Evolutionary conservation across 2,113 vertebrate genomes (phyloP), one percentile per base, ranked within the genome.

Genomic region (Cheilinus undulatus): DNA sequence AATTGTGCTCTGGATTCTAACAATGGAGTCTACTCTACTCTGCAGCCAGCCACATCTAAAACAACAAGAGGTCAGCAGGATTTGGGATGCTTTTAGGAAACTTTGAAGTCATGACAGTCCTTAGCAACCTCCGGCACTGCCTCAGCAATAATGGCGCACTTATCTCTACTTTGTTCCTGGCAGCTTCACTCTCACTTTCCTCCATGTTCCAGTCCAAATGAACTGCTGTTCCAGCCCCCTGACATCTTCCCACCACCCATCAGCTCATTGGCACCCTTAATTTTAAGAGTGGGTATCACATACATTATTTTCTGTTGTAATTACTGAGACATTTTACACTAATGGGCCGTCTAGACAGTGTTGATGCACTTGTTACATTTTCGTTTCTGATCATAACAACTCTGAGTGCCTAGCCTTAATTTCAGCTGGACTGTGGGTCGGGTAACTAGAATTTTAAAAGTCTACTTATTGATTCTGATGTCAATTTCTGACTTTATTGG

Each of bases 291-390:
- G 27, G 42, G 45, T 53, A 72, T 43, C 36, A 54, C 50, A 19
- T 50, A 40, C 30, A 24, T 50, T 38, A 26, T 12, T 49, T 10
- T 27, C 34, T 56, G 51, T 51, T 58, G 52, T 68, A 53, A 68
- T 79, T 73, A 67, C 56, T 4, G 26, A 38, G 7, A 58, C 49
- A 60, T 7, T 51, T 67, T 50, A 43, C 2, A 17, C 15, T 80
- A 69, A 83, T 72, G 48, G 69, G 10, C 53, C 5, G 26, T 84
- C 72, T 69, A 60, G 66, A 52, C 65, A 22, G 60, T 48, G 12
- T 52, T 26, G 22, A 76, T 69, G 57, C 13, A 26, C 53, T 61
- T 52, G 20, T 43, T 67, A 45, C 13, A 61, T 24, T 38, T 75
- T 42, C 52, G 17, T 27, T 72, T 42, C 34, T 49, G 19, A 12